Conservation (phyloP, 23 tunicate species). For the Ciona savignyi region DNA sequence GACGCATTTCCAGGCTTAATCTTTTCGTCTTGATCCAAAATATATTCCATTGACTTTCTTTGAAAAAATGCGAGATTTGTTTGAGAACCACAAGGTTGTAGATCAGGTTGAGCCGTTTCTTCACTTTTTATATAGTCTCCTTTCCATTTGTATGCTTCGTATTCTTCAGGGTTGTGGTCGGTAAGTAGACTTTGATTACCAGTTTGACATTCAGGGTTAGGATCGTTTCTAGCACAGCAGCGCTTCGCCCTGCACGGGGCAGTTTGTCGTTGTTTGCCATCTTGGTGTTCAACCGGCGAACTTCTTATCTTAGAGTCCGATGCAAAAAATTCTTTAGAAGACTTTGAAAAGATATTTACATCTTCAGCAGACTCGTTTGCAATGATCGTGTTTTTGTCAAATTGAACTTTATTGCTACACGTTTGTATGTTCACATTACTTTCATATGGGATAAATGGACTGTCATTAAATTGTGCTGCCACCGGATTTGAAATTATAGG, state of each 20-base stretch:
- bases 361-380: background rate
- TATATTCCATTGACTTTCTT: background rate
- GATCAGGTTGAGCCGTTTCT: conserved; percentile 5
- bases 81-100: background rate
- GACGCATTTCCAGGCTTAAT: background rate
- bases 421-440: background rate
- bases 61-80: background rate
- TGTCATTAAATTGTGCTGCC: background rate
- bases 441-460: background rate
- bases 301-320: background rate
- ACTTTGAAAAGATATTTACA: background rate
- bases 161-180: background rate
- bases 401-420: background rate
- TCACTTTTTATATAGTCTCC: background rate
- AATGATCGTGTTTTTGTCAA: background rate
- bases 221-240: conserved; percentile 12
- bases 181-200: background rate
- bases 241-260: conserved; percentile 12
- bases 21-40: background rate
- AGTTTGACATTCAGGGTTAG: conserved; percentile 12
- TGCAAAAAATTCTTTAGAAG: conserved; percentile 7
- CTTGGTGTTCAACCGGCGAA: background rate
- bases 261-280: conserved; percentile 3
- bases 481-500: background rate
- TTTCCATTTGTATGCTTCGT: conserved; percentile 3